Evolutionary conservation across 2,113 vertebrate genomes (phyloP).

Genomic region (Heterotilapia buettikoferi): DNA sequence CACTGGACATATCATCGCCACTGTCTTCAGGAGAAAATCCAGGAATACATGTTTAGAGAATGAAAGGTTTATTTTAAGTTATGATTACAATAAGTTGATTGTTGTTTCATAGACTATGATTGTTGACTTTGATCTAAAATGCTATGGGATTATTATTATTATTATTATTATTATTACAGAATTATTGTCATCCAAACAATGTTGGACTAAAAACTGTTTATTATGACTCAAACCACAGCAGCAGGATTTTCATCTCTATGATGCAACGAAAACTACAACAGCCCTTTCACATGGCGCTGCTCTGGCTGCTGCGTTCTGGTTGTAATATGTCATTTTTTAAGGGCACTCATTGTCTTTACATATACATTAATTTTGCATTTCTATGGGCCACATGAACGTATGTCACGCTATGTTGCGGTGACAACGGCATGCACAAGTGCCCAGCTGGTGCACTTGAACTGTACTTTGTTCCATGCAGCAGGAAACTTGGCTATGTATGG

Average conservation of each 20-base stretch:
- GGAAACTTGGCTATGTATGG: neutral
- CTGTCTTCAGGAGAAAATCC: constrained; percentile 36
- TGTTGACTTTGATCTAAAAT: neutral
- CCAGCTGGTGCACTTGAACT: neutral
- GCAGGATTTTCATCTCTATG: neutral
- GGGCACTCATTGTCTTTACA: neutral
- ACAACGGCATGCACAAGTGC: neutral
- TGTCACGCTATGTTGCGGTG: neutral
- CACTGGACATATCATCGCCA: constrained; percentile 50
- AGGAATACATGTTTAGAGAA: neutral
- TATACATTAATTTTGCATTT: neutral
- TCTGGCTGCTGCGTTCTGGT: neutral
- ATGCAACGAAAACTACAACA: neutral
- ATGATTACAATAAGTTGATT: neutral
- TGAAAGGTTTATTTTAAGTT: neutral
- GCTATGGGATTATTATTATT: neutral
- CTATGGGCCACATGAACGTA: neutral
- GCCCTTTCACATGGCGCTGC: neutral
- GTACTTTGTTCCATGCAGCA: neutral
- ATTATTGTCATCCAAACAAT: neutral
- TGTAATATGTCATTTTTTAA: neutral
- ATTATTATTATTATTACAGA: neutral
- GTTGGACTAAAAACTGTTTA: neutral
- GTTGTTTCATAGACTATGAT: neutral
- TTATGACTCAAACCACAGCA: neutral